These are phyloP conservation scores for Megalops cyprinoides DNA, from an alignment of 2,797 vertebrate species.

Conservation along the genomic window DNA sequence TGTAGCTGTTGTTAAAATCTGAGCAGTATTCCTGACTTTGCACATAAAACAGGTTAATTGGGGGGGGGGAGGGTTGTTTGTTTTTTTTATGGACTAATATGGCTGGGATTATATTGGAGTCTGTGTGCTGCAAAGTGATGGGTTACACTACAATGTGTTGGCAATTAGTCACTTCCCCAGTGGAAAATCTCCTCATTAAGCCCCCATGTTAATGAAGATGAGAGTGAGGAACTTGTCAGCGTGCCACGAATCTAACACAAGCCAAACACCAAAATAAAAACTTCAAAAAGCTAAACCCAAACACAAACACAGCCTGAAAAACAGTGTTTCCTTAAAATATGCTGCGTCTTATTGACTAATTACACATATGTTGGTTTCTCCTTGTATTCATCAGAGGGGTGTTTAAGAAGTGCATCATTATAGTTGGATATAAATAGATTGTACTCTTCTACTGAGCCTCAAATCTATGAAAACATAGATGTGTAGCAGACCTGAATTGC, in stretches of 20 bases:
- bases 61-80: conserved; percentile 7
- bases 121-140: conserved; percentile 36
- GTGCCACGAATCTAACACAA: conserved; percentile 36
- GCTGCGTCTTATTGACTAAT: not conserved
- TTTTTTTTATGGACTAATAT: not conserved
- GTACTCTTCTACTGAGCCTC: too few species aligned
- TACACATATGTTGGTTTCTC: not conserved
- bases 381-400: not conserved
- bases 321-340: not conserved
- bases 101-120: conserved; percentile 27
- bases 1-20: not conserved
- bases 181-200: conserved; percentile 52
- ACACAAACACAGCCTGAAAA: not conserved
- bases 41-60: conserved; percentile 4
- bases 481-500: not conserved
- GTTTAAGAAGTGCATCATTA: not conserved
- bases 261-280: conserved; percentile 40
- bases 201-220: conserved; percentile 48
- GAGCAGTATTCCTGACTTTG: not conserved
- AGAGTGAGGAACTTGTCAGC: conserved; percentile 45
- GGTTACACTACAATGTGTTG: conserved; percentile 44
- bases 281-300: conserved; percentile 9
- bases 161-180: conserved; percentile 50
- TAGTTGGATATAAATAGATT: too few species aligned
- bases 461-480: too few species aligned